Conservation (phyloP, 2,113 vertebrate genomes). For the Xiphorhynchus elegans region DNA sequence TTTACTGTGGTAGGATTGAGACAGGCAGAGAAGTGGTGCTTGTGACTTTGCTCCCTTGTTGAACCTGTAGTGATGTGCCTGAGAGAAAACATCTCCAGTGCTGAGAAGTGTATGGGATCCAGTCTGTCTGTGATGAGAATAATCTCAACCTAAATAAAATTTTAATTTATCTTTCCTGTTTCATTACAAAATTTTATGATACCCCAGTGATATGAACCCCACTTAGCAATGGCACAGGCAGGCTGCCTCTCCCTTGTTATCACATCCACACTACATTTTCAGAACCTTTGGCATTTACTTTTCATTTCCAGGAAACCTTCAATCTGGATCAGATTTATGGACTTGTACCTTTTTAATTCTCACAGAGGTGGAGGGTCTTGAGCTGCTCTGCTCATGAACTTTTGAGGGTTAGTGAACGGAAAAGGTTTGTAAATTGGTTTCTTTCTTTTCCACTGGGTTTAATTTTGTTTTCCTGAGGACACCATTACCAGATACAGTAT, state of each 20-base stretch:
- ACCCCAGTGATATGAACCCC: not conserved
- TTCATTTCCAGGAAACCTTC: not conserved
- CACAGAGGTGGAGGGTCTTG: not conserved
- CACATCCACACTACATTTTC: not conserved
- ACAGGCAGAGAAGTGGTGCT: not conserved
- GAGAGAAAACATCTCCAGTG: not conserved
- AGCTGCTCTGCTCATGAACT: not conserved
- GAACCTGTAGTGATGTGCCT: not conserved
- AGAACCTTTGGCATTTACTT: not conserved
- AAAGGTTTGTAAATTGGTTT: not conserved
- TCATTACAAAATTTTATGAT: not conserved
- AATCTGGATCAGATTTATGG: not conserved
- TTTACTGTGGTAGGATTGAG: not conserved
- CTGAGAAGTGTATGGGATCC: not conserved
- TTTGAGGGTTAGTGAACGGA: not conserved
- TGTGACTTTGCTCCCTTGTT: not conserved
- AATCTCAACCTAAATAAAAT: not conserved
- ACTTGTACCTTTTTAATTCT: not conserved
- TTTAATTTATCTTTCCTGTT: not conserved
- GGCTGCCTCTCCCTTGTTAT: not conserved
- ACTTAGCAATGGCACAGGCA: not conserved
- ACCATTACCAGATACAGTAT: not conserved
- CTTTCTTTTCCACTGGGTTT: not conserved
- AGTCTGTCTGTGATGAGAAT: not conserved
- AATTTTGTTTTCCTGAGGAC: not conserved